phyloP scores from a whole-genome alignment of 1,140 invertebrate genomes.

The Eriocheir sinensis region DNA sequence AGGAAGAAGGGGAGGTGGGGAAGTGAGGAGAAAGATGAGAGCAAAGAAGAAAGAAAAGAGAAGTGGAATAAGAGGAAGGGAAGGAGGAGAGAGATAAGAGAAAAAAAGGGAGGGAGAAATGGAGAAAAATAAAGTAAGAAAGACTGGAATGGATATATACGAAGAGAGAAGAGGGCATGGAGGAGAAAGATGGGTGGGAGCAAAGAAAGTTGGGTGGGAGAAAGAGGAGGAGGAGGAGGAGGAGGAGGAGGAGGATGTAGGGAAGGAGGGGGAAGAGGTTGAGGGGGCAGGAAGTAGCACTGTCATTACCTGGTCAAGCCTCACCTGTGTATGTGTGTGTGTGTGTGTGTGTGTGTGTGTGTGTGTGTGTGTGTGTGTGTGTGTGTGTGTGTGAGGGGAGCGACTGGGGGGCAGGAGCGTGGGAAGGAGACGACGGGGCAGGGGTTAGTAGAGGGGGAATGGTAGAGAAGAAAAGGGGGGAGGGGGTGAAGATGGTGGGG shows the following conservation, averaged over 20 bases:
- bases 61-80: not conserved
- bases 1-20: not conserved
- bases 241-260: not conserved
- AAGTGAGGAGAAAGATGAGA: not conserved
- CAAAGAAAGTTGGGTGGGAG: constrained; percentile 1
- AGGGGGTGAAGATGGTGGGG: not conserved
- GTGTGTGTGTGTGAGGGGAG: no score
- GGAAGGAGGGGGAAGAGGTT: not conserved
- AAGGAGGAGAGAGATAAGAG: not conserved
- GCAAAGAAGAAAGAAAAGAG: not conserved
- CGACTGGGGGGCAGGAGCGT: no score
- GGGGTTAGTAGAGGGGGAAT: not conserved
- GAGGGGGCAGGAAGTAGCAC: constrained; percentile 7
- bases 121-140: no score
- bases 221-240: not conserved
- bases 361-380: no score
- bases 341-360: no score
- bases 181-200: not conserved
- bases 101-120: constrained; percentile 26
- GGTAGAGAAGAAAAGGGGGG: not conserved
- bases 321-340: no score
- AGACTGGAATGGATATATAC: no score
- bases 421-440: not conserved
- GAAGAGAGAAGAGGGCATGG: not conserved
- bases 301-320: not conserved